Conservation (phyloP, 2,113 vertebrate genomes). For the Carollia perspicillata region DNA sequence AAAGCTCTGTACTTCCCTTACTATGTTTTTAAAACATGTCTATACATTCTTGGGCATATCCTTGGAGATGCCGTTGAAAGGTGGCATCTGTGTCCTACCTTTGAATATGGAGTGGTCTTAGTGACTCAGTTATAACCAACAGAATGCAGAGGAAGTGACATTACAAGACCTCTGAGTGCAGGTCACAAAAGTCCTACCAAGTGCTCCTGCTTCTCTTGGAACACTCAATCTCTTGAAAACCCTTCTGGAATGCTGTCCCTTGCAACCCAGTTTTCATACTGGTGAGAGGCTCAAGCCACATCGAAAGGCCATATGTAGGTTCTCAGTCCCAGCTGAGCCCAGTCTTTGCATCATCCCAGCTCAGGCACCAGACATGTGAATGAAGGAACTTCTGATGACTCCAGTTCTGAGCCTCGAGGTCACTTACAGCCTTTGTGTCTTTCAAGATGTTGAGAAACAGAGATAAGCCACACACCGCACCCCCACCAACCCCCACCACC, state of each 20-base stretch:
- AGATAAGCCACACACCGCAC: neutral
- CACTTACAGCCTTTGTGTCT: neutral
- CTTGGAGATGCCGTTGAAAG: neutral
- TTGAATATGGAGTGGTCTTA: neutral
- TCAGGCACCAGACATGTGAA: neutral
- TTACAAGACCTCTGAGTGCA: neutral
- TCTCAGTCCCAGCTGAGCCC: neutral
- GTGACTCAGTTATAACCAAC: neutral
- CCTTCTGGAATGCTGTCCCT: neutral
- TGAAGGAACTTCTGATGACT: neutral
- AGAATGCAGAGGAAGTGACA: neutral
- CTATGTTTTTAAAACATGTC: neutral
- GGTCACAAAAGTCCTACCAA: neutral
- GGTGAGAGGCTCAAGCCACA: neutral
- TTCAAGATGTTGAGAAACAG: neutral
- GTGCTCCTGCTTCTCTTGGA: neutral
- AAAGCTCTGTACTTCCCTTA: neutral
- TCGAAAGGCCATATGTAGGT: neutral
- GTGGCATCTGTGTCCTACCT: too few species aligned
- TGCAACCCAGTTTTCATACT: neutral
- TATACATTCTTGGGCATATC: neutral
- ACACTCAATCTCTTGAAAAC: neutral
- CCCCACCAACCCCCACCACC: accelerated
- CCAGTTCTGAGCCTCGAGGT: neutral
- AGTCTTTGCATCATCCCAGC: neutral